These are phyloP conservation scores for Atta colombica DNA, from an alignment of 1,140 invertebrate species.

Conservation along the genomic window DNA sequence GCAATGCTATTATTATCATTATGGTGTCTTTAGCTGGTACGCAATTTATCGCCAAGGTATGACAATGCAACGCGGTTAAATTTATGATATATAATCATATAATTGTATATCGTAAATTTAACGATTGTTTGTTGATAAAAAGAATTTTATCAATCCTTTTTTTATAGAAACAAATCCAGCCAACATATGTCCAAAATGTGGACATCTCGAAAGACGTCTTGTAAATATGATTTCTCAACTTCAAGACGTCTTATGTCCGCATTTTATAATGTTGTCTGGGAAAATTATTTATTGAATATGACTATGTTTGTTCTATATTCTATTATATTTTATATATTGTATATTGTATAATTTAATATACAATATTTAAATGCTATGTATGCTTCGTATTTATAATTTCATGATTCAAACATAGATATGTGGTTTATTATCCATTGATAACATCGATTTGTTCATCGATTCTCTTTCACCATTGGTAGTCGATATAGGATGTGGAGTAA, in stretches of 20 bases:
- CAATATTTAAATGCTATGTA: neutral
- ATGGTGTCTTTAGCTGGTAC: conserved; percentile 49
- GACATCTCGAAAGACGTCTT: too few species aligned
- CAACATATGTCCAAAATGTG: too few species aligned
- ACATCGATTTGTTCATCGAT: conserved; percentile 40
- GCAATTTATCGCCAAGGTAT: conserved; percentile 58
- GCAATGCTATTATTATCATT: conserved; percentile 40
- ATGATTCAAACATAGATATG: conserved; percentile 22
- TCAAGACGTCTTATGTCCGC: too few species aligned
- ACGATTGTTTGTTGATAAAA: neutral
- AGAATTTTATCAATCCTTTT: neutral
- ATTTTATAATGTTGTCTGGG: too few species aligned
- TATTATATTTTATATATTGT: neutral
- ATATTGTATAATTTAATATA: neutral
- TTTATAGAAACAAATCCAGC: neutral
- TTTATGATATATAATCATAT: too few species aligned
- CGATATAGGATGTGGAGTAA: conserved; percentile 29
- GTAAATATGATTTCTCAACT: too few species aligned
- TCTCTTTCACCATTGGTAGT: conserved; percentile 44
- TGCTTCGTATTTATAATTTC: neutral
- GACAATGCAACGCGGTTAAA: too few species aligned
- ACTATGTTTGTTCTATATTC: neutral
- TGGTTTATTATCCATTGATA: conserved; percentile 43
- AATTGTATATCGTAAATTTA: neutral
- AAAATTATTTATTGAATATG: too few species aligned